Conservation (phyloP, 2,113 vertebrate species). For the Australoheros scitulus region DNA sequence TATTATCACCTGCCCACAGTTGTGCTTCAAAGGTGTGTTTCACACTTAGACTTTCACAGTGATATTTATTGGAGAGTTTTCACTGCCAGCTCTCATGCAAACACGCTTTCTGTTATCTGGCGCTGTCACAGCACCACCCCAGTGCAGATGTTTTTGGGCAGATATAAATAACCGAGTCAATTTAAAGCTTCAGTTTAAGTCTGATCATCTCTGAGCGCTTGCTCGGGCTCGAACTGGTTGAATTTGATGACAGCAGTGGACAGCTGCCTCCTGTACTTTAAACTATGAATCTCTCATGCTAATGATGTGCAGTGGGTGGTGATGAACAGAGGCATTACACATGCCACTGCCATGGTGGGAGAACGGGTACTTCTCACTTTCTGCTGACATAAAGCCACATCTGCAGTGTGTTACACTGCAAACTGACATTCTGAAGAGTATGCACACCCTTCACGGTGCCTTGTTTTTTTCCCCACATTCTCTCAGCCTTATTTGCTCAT, state of each 20-base stretch:
- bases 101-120: constrained; percentile 35
- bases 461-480: constrained; percentile 27
- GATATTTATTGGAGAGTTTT: constrained; percentile 25
- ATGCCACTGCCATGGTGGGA: constrained; percentile 48
- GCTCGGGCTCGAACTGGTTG: background rate
- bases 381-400: constrained; percentile 50
- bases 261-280: constrained; percentile 32
- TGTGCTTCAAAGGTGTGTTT: constrained; percentile 43
- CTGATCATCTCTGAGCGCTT: background rate
- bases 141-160: constrained; percentile 26
- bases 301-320: constrained; percentile 65
- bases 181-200: background rate
- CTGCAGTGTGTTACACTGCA: constrained; percentile 36
- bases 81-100: constrained; percentile 26
- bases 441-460: constrained; percentile 21
- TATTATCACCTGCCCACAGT: constrained; percentile 63
- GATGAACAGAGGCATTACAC: constrained; percentile 51
- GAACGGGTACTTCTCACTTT: constrained; percentile 62
- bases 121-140: constrained; percentile 3
- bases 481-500: constrained; percentile 48
- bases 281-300: constrained; percentile 23
- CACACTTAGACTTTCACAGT: constrained; percentile 36
- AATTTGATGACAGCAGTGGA: constrained; percentile 23
- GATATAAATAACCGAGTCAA: constrained; percentile 8
- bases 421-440: constrained; percentile 39